These are phyloP conservation scores for Halocynthia aurantium DNA, from an alignment of 23 tunicate species.

Conservation along the genomic window DNA sequence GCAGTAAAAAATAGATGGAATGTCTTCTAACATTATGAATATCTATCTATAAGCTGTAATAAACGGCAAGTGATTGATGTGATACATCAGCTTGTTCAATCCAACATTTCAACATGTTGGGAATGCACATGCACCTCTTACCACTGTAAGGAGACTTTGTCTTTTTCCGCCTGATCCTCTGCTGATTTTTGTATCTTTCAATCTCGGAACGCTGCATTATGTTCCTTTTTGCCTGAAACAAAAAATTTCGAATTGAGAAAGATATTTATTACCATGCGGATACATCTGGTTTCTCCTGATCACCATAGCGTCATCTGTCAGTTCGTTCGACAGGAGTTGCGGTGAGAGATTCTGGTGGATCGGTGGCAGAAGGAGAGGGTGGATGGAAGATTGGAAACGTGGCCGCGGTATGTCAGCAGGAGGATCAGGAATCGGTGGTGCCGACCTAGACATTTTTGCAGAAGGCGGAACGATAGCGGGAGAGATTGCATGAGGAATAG, in stretches of 20 bases:
- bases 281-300: too few species aligned
- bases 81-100: too few species aligned
- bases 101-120: neutral
- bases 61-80: neutral
- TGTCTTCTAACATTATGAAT: too few species aligned
- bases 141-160: neutral
- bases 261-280: too few species aligned
- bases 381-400: neutral
- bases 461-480: too few species aligned
- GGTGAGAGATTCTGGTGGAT: neutral
- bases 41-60: neutral
- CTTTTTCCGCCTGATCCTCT: neutral
- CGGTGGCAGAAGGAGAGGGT: conserved; percentile 13
- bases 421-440: too few species aligned
- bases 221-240: neutral
- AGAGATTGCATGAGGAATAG: too few species aligned
- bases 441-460: too few species aligned
- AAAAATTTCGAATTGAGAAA: neutral
- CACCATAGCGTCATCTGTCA: conserved; percentile 20
- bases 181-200: conserved; percentile 4
- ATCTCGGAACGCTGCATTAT: neutral
- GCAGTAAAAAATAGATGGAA: too few species aligned
- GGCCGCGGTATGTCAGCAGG: too few species aligned
- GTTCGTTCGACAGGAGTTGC: neutral
- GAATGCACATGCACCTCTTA: neutral